Evolutionary conservation across 1,140 invertebrate genomes (phyloP).

Genomic region (Ostrea denselamellosa): DNA sequence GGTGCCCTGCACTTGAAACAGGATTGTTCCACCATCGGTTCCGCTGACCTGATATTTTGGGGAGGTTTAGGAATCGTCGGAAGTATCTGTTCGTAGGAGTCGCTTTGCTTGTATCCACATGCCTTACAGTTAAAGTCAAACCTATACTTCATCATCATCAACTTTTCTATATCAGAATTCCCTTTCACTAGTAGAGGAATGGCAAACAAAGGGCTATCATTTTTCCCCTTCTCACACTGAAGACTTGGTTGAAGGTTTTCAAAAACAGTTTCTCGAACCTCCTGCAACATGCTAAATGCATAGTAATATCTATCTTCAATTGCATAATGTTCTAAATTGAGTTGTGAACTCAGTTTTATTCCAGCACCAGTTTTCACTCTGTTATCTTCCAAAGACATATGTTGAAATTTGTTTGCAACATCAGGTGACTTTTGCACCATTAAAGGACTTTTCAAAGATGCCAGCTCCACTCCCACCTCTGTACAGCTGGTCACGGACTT

Average conservation of each 20-base stretch:
- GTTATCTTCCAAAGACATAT: constrained; percentile 25
- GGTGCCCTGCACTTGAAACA: constrained; percentile 70
- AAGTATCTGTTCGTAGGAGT: constrained; percentile 66
- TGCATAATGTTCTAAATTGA: constrained; percentile 11
- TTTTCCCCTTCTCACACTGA: constrained; percentile 72
- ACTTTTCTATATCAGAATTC: constrained; percentile 58
- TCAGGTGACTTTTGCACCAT: neutral
- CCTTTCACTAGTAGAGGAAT: constrained; percentile 70
- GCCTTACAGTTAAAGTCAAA: constrained; percentile 62
- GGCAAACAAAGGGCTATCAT: constrained; percentile 76
- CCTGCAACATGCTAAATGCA: constrained; percentile 65
- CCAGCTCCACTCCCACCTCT: neutral
- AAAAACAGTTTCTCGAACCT: constrained; percentile 73
- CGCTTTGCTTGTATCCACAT: constrained; percentile 68
- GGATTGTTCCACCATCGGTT: constrained; percentile 64
- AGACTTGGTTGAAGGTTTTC: constrained; percentile 67
- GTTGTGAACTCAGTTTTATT: constrained; percentile 47
- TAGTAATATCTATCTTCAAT: constrained; percentile 57
- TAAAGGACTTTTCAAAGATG: neutral
- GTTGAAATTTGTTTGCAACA: constrained; percentile 38
- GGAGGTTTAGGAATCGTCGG: constrained; percentile 70
- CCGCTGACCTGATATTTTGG: constrained; percentile 65
- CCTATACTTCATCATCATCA: constrained; percentile 69
- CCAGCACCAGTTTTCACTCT: constrained; percentile 61
- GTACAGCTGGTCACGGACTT: neutral